A percentile compares a stretch with the other conserved stretches of the same genome.
phyloP scores from a whole-genome alignment of 2,888 invertebrate genomes.

The Eupeodes latifasciatus region DNA sequence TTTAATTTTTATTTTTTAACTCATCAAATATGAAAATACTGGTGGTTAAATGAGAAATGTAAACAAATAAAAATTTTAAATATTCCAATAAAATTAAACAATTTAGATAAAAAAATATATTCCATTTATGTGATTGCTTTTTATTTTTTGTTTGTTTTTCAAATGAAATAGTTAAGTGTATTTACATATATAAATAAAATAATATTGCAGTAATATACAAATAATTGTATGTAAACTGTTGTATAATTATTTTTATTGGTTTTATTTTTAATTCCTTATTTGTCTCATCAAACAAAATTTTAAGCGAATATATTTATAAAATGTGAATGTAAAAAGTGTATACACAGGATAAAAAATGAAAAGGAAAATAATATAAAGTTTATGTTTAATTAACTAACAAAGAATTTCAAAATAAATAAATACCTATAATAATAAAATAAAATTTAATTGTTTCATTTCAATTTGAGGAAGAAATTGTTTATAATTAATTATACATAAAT shows the following conservation, averaged over 20 bases:
- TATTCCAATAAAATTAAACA: background rate
- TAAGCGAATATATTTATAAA: constrained; percentile 4
- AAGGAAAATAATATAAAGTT: background rate
- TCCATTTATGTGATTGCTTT: constrained; percentile 32
- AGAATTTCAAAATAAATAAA: constrained; percentile 11
- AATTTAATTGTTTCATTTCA: background rate
- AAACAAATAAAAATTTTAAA: background rate
- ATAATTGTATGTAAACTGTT: constrained; percentile 1
- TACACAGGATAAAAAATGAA: constrained; percentile 6
- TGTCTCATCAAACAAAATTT: background rate
- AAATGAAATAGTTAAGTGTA: background rate
- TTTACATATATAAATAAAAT: constrained; percentile 17
- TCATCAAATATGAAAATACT: constrained; percentile 2
- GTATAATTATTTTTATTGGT: background rate
- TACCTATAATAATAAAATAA: background rate
- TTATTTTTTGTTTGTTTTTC: background rate
- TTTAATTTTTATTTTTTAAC: background rate
- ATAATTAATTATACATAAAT: too few species aligned
- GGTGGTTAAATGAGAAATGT: constrained; percentile 19
- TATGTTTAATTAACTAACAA: constrained; percentile 7
- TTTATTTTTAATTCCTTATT: background rate
- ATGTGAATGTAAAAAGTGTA: constrained; percentile 25
- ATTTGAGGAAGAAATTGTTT: too few species aligned
- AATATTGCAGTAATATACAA: background rate
- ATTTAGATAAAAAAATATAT: constrained; percentile 2